Percentiles rank a stretch among this genome's conserved stretches.
phyloP scores from a whole-genome alignment of 2,797 vertebrate genomes.

The Myotis myotis region DNA sequence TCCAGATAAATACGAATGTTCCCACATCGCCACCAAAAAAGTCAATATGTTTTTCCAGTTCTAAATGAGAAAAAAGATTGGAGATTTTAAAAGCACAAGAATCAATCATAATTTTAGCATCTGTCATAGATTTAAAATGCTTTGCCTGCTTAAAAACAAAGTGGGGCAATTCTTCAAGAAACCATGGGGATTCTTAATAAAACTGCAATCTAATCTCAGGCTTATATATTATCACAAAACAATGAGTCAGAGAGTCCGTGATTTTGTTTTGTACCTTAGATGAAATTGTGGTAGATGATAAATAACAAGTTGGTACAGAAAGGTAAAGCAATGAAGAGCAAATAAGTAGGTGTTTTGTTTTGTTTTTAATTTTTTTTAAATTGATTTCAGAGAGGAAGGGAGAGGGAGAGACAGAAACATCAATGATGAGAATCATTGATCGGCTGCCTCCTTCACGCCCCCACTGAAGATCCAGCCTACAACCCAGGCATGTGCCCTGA shows the following conservation, averaged over 20 bases:
- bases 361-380: too few species aligned
- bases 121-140: conserved; percentile 64
- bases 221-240: conserved; percentile 48
- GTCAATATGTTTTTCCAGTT: conserved; percentile 72
- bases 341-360: neutral
- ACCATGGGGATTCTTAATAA: conserved; percentile 50
- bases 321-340: conserved; percentile 48
- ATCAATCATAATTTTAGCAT: conserved; percentile 71
- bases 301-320: conserved; percentile 49
- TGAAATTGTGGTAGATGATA: conserved; percentile 26
- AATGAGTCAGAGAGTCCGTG: conserved; percentile 5
- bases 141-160: conserved; percentile 29
- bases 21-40: conserved; percentile 50
- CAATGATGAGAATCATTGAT: too few species aligned
- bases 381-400: too few species aligned
- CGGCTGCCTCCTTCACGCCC: too few species aligned
- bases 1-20: conserved; percentile 68
- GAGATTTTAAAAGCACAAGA: conserved; percentile 61
- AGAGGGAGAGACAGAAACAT: too few species aligned
- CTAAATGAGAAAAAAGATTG: conserved; percentile 69
- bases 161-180: conserved; percentile 54
- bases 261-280: conserved; percentile 28
- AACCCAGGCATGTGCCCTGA: too few species aligned
- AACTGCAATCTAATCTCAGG: conserved; percentile 45
- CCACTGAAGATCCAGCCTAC: too few species aligned